phyloP scores from a whole-genome alignment of 1,140 invertebrate genomes.

The Asobara japonica region DNA sequence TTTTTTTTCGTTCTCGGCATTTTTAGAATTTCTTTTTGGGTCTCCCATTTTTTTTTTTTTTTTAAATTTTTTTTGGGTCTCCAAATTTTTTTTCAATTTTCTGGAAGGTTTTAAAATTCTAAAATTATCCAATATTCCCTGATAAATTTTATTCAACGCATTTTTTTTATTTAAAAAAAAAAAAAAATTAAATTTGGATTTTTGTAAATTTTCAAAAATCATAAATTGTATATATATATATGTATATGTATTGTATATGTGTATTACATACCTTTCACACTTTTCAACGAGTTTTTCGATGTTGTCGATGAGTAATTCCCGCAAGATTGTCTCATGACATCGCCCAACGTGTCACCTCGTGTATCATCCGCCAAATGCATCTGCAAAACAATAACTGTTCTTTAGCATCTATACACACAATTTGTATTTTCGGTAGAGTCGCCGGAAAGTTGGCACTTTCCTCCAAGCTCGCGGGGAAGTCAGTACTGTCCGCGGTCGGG shows the following conservation, averaged over 20 bases:
- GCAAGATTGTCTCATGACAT: conserved; percentile 40
- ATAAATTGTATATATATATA: background rate
- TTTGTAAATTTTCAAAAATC: background rate
- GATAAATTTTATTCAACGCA: too few species aligned
- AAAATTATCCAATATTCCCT: too few species aligned
- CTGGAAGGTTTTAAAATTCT: too few species aligned
- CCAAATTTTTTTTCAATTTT: too few species aligned
- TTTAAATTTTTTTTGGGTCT: too few species aligned
- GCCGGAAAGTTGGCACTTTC: too few species aligned
- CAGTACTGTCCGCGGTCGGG: too few species aligned
- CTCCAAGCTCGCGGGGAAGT: background rate
- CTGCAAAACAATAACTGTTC: conserved; percentile 38
- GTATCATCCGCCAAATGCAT: conserved; percentile 48
- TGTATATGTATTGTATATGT: background rate
- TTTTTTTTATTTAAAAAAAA: too few species aligned
- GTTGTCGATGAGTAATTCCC: conserved; percentile 23
- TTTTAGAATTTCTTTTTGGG: background rate
- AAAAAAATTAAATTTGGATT: background rate
- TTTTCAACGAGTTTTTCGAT: conserved; percentile 53
- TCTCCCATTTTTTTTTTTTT: too few species aligned
- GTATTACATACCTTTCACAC: conserved; percentile 55
- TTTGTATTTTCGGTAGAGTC: too few species aligned
- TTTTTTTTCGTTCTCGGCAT: background rate
- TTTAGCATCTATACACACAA: too few species aligned
- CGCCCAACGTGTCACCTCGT: conserved; percentile 29